phyloP scores from a whole-genome alignment of 2,797 vertebrate genomes.

The Acipenser oxyrinchus region DNA sequence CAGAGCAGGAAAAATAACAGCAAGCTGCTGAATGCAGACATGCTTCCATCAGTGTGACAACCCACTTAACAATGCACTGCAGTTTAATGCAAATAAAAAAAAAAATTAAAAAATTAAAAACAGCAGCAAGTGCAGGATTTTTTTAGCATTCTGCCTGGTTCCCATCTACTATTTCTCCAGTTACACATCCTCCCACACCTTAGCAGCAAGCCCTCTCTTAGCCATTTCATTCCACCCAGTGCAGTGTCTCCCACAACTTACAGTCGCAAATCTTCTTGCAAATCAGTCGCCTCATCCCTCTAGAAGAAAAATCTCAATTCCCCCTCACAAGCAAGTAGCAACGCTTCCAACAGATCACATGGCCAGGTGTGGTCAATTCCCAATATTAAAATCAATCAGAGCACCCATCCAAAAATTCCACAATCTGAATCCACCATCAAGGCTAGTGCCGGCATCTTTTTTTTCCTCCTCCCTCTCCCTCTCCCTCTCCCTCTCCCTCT shows the following conservation, averaged over 20 bases:
- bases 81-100: constrained; percentile 38
- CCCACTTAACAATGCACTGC: constrained; percentile 41
- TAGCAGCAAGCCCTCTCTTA: neutral
- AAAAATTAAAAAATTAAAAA: too few species aligned
- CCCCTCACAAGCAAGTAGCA: constrained; percentile 38
- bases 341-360: constrained; percentile 55
- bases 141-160: neutral
- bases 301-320: constrained; percentile 59
- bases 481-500: constrained; percentile 37
- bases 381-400: constrained; percentile 33
- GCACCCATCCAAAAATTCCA: constrained; percentile 48
- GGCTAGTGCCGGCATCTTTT: constrained; percentile 70
- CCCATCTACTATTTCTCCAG: constrained; percentile 19
- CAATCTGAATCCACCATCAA: constrained; percentile 46
- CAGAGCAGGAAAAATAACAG: constrained; percentile 18
- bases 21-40: constrained; percentile 34
- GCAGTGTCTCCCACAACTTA: constrained; percentile 61
- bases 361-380: constrained; percentile 42
- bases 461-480: constrained; percentile 46
- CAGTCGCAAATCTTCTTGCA: constrained; percentile 80
- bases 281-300: constrained; percentile 93
- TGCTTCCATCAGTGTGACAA: constrained; percentile 38
- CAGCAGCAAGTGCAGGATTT: constrained; percentile 31
- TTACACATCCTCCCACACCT: too few species aligned
- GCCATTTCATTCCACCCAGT: constrained; percentile 26